Evolutionary conservation across 2,888 invertebrate species (phyloP), one percentile per base, ranked within the genome.

Genomic region (Nebria salina): DNA sequence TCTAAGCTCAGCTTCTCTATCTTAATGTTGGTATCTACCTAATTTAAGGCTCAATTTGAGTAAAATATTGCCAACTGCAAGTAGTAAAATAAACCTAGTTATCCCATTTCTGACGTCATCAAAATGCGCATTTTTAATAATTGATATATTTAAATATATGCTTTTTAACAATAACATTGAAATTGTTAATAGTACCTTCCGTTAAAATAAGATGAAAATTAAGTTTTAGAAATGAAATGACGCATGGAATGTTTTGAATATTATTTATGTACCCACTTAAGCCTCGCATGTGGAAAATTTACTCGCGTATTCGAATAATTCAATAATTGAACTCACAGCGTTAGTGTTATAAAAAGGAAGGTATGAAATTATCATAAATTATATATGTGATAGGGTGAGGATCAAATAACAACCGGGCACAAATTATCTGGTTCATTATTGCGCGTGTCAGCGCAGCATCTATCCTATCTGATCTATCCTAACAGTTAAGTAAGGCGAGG

Each of bases 351-450:
- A 81, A 76, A 76, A 76, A 81, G 81, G 81, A 81, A 81, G 81
- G 76, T 76, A 76, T 76, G 65, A 81, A 81, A 81, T 81, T 81
- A 81, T 81, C 72, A 81, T 81, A 81, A 81, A 81, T 81, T 72
- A 81, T 76, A n/a, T 72, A 8, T 34, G n/a, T 41, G 43, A 76
- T 81, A 65, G 76, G 81, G 81, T 75, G 81, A 72, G 72, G 65
- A 66, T 34, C 68, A 66, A 7, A 66, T n/a, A 66, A 11, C 42
- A 41, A 68, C 26, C 20, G 20, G 34, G 54, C 41, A 73, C 41
- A 73, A 73, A 34, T 73, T 73, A 73, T 41, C 73, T 73, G 41
- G 73, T 41, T 42, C 73, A 73, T 73, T 26, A 68, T 20, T 73
- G 43, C 41, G 73, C 41, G 20, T 73, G 73, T 41, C 73, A 42